These are phyloP conservation scores for Aromia moschata DNA, from an alignment of 2,888 invertebrate genomes.

Conservation along the genomic window DNA sequence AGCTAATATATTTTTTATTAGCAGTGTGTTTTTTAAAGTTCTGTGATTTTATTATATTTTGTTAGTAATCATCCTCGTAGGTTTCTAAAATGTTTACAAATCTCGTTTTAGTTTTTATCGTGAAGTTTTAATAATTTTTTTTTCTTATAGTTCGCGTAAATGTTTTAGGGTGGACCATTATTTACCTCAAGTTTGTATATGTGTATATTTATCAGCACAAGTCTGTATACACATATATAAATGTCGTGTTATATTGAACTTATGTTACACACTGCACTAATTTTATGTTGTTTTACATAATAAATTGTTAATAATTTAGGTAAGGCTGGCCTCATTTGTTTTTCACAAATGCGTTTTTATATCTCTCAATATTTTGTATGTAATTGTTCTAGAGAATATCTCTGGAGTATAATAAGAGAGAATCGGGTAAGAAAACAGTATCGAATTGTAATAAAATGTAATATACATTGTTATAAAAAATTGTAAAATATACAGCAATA, in stretches of 20 bases:
- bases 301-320: constrained; percentile 21
- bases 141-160: constrained; percentile 16
- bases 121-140: constrained; percentile 2
- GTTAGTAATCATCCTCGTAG: constrained; percentile 21
- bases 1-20: constrained; percentile 28
- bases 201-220: neutral
- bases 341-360: no score
- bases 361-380: no score
- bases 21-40: constrained; percentile 33
- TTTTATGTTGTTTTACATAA: constrained; percentile 19
- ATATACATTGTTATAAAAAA: no score
- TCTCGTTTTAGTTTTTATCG: constrained; percentile 25
- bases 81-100: constrained; percentile 36
- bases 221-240: neutral
- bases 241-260: constrained; percentile 21
- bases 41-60: constrained; percentile 38
- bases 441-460: no score
- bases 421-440: no score
- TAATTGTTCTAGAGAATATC: no score
- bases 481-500: no score
- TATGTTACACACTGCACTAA: constrained; percentile 25
- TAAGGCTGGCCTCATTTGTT: constrained; percentile 10
- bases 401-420: no score
- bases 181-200: constrained; percentile 20
- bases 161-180: constrained; percentile 26